Conservation (phyloP, 1,140 invertebrate genomes). For the Trachymyrmex cornetzi region DNA sequence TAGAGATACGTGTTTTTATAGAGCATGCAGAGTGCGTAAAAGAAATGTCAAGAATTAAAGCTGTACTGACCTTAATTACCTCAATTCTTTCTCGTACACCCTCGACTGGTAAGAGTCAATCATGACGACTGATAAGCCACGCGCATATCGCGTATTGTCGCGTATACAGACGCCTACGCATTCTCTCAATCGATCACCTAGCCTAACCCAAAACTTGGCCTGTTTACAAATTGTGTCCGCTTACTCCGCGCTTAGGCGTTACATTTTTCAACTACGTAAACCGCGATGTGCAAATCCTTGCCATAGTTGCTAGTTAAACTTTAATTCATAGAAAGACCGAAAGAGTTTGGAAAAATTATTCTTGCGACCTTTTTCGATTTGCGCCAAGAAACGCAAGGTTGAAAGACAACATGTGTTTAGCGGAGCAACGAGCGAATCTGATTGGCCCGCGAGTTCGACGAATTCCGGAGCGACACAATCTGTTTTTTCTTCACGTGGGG, state of each 20-base stretch:
- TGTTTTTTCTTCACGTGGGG: neutral
- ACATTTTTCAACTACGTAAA: too few species aligned
- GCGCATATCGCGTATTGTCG: neutral
- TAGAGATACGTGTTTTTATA: neutral
- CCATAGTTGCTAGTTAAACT: neutral
- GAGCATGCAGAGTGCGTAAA: neutral
- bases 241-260: too few species aligned
- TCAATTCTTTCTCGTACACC: neutral
- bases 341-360: neutral
- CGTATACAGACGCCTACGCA: constrained; percentile 11
- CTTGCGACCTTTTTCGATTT: neutral
- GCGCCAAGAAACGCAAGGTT: neutral
- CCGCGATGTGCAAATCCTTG: neutral
- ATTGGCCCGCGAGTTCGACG: neutral
- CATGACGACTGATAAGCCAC: constrained; percentile 61
- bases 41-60: neutral
- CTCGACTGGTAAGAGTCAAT: constrained; percentile 8
- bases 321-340: neutral
- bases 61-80: constrained; percentile 48
- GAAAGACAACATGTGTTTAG: neutral
- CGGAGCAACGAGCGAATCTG: neutral
- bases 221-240: neutral
- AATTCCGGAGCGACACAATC: neutral
- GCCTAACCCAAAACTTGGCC: constrained; percentile 39
- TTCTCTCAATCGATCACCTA: constrained; percentile 58